Conservation (phyloP, 2,888 invertebrate species). For the Netelia inedita region DNA sequence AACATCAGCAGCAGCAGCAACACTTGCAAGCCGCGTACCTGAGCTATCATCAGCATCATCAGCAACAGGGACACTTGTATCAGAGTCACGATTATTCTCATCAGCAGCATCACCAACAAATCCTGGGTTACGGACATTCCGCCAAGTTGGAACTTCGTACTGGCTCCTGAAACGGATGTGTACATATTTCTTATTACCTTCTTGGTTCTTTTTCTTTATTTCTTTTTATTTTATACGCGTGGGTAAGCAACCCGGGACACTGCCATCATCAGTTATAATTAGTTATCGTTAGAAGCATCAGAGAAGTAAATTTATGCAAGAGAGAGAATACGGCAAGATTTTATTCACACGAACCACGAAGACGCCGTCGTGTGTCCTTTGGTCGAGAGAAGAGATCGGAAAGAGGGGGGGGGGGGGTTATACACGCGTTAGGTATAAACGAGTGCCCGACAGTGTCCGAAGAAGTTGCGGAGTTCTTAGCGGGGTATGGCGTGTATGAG, state of each 20-base stretch:
- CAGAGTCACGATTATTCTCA: slow-evolving; percentile 68
- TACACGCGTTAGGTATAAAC: slow-evolving; percentile 11
- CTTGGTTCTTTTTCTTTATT: slow-evolving; percentile 1
- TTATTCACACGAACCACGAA: not conserved
- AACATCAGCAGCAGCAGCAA: slow-evolving; percentile 70
- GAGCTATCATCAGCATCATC: slow-evolving; percentile 71
- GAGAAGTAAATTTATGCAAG: slow-evolving; percentile 49
- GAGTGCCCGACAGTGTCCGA: slow-evolving; percentile 19
- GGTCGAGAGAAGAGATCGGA: not conserved
- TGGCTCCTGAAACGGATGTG: slow-evolving; percentile 74
- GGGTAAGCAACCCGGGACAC: not conserved
- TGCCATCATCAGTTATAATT: slow-evolving; percentile 63
- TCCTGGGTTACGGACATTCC: slow-evolving; percentile 72
- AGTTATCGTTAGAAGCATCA: slow-evolving; percentile 56
- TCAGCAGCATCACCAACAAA: slow-evolving; percentile 70
- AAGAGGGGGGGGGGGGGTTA: not conserved
- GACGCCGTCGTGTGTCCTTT: not conserved
- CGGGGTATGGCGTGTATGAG: slow-evolving; percentile 69
- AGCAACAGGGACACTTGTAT: slow-evolving; percentile 70
- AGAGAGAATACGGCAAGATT: slow-evolving; percentile 22
- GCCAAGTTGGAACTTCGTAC: slow-evolving; percentile 75
- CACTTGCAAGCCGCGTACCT: slow-evolving; percentile 72
- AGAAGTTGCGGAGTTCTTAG: slow-evolving; percentile 55
- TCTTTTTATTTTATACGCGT: slow-evolving; percentile 1
- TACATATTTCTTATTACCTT: not conserved